Conservation (phyloP, 2,797 vertebrate genomes). For the Microcaecilia unicolor region DNA sequence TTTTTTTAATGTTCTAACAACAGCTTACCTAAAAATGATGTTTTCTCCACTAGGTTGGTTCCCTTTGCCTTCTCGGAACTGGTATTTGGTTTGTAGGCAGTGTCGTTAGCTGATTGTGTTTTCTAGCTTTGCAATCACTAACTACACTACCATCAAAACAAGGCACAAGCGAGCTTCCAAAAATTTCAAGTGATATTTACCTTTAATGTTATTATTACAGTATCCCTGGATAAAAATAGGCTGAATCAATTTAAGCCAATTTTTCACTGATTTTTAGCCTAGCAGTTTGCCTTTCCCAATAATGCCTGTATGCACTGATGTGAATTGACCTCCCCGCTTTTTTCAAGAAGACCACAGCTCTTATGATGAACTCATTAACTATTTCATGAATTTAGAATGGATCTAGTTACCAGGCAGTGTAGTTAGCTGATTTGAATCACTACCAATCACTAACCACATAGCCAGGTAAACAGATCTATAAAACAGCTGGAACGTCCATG, state of each 20-base stretch:
- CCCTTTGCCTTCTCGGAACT: neutral
- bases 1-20: too few relatives aligned
- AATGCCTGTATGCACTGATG: too few relatives aligned
- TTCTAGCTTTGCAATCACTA: conserved; percentile 67
- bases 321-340: too few relatives aligned
- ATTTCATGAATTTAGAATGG: too few relatives aligned
- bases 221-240: too few relatives aligned
- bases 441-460: conserved; percentile 80
- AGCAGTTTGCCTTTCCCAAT: too few relatives aligned
- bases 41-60: conserved; percentile 12
- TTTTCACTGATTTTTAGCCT: too few relatives aligned
- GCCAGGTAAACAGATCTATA: conserved; percentile 59
- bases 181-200: too few relatives aligned
- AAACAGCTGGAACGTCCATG: accelerated
- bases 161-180: conserved; percentile 39
- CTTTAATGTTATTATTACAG: too few relatives aligned
- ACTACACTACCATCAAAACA: conserved; percentile 74
- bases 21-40: too few relatives aligned
- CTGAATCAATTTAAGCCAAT: too few relatives aligned
- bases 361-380: too few relatives aligned
- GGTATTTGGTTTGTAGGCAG: conserved; percentile 85
- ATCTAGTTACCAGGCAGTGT: conserved; percentile 80
- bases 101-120: conserved; percentile 88
- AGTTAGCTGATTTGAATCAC: conserved; percentile 75
- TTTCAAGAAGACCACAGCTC: neutral